Percentiles rank a stretch among this genome's conserved stretches.
phyloP scores from a whole-genome alignment of 2,797 vertebrate genomes.

The Decapterus maruadsi region DNA sequence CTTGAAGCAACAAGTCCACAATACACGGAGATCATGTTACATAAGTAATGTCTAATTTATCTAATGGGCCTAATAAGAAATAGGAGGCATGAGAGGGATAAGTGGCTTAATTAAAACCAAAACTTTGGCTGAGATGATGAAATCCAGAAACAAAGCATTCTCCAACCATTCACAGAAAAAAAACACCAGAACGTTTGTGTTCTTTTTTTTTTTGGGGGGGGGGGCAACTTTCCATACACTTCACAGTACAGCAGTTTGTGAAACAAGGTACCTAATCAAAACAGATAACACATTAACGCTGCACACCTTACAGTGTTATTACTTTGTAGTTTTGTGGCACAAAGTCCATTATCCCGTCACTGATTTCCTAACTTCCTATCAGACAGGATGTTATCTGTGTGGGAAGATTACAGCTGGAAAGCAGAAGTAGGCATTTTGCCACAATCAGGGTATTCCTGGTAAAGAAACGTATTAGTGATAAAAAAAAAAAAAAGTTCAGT shows the following conservation, averaged over 20 bases:
- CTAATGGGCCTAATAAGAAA: conserved; percentile 47
- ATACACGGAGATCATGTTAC: conserved; percentile 51
- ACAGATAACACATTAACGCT: conserved; percentile 46
- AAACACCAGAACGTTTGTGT: conserved; percentile 17
- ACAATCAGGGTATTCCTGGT: neutral
- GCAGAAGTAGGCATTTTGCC: conserved; percentile 11
- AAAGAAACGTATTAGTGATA: neutral
- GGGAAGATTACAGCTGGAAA: conserved; percentile 33
- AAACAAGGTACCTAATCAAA: conserved; percentile 36
- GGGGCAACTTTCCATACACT: conserved; percentile 30
- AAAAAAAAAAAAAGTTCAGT: too few relatives aligned
- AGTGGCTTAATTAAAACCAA: conserved; percentile 60
- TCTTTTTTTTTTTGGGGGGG: too few relatives aligned
- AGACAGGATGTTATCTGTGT: conserved; percentile 27
- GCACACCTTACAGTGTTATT: conserved; percentile 16
- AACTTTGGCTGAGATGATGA: conserved; percentile 52
- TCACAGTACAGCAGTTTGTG: conserved; percentile 44
- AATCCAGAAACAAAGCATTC: conserved; percentile 52
- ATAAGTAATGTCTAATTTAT: conserved; percentile 60
- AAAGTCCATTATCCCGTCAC: conserved; percentile 71
- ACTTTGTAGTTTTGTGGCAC: conserved; percentile 18
- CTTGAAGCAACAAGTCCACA: conserved; percentile 25
- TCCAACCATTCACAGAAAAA: conserved; percentile 21
- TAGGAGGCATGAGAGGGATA: conserved; percentile 12
- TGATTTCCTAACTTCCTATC: conserved; percentile 56